These are phyloP conservation scores for Sorex maritimensis DNA, from an alignment of 2,797 vertebrate genomes.

Conservation along the genomic window DNA sequence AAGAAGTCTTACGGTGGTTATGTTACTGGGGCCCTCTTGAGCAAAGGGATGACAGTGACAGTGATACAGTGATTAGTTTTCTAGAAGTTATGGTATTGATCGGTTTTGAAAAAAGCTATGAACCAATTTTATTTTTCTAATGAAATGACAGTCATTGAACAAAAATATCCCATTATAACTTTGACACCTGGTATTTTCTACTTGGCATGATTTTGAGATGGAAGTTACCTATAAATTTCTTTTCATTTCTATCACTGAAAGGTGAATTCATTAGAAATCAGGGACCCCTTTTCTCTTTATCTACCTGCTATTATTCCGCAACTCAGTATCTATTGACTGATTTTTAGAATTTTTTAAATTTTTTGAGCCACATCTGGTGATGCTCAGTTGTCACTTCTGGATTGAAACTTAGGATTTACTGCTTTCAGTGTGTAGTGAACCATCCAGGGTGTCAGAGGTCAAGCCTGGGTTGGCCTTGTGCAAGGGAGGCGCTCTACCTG, in stretches of 20 bases:
- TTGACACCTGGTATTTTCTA: background rate
- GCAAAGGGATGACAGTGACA: too few species aligned
- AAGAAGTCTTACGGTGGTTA: too few species aligned
- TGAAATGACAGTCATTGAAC: background rate
- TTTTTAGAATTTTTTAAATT: too few species aligned
- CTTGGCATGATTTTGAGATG: background rate
- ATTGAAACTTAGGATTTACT: too few species aligned
- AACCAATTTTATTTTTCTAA: background rate
- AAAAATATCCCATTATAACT: conserved; percentile 9
- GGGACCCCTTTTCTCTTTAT: background rate
- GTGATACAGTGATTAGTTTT: background rate
- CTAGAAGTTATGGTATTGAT: background rate
- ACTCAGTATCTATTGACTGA: background rate
- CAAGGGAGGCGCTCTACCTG: too few species aligned
- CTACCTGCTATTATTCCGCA: background rate
- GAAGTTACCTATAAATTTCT: background rate
- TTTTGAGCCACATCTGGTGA: too few species aligned
- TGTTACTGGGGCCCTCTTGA: too few species aligned
- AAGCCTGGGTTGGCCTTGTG: too few species aligned
- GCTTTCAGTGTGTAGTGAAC: too few species aligned
- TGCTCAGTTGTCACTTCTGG: too few species aligned
- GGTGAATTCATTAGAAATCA: background rate
- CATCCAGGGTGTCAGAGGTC: too few species aligned
- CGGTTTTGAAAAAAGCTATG: background rate
- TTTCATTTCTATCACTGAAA: background rate